Evolutionary conservation across 2,113 vertebrate genomes (phyloP).

Genomic region (Cheilinus undulatus): DNA sequence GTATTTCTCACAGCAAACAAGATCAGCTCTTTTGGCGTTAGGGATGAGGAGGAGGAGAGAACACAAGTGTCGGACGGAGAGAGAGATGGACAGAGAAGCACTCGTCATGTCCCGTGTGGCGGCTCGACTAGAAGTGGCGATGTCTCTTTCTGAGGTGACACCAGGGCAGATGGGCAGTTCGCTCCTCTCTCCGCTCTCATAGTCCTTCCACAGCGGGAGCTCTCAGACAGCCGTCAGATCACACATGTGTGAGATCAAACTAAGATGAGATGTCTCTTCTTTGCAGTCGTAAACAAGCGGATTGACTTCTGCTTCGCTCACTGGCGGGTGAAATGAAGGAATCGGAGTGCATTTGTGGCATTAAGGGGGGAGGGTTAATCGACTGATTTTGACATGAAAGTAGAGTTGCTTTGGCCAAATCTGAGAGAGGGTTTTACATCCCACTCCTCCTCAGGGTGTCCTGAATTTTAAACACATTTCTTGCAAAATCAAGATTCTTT

Average conservation of each 20-base stretch:
- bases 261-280: constrained; percentile 51
- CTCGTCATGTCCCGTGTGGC: constrained; percentile 47
- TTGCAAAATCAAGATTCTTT: constrained; percentile 35
- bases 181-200: constrained; percentile 46
- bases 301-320: constrained; percentile 49
- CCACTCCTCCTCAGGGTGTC: constrained; percentile 58
- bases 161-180: constrained; percentile 74
- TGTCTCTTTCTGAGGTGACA: constrained; percentile 61
- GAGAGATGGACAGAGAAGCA: constrained; percentile 38
- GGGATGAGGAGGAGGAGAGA: constrained; percentile 46
- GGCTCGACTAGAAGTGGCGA: constrained; percentile 44
- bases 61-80: constrained; percentile 9
- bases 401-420: constrained; percentile 74
- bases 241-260: constrained; percentile 44
- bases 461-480: constrained; percentile 58
- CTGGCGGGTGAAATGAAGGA: constrained; percentile 35
- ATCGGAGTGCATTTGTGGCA: constrained; percentile 16
- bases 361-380: constrained; percentile 40
- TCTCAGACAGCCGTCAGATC: constrained; percentile 53
- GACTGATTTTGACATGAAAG: constrained; percentile 56
- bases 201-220: constrained; percentile 59
- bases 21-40: constrained; percentile 70
- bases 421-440: constrained; percentile 55
- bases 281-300: constrained; percentile 30
- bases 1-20: constrained; percentile 80